phyloP scores from a whole-genome alignment of 1,140 invertebrate species.

The Paralvinella palmiformis region DNA sequence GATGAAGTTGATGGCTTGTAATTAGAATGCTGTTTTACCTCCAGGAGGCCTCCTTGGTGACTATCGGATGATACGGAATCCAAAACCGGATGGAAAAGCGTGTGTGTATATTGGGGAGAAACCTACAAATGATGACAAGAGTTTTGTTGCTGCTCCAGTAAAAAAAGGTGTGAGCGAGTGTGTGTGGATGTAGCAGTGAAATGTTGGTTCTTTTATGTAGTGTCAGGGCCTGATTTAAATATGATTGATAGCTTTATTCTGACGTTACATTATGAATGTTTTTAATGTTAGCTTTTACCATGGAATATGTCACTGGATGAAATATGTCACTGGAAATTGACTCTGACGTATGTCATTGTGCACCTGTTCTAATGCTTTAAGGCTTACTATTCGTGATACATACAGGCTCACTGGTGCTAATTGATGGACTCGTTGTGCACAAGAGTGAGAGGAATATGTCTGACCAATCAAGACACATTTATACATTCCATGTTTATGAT shows the following conservation, averaged over 20 bases:
- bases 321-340: neutral
- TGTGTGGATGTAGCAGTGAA: neutral
- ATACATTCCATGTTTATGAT: constrained; percentile 90
- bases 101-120: constrained; percentile 53
- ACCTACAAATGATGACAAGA: constrained; percentile 62
- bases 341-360: neutral
- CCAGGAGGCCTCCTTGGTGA: constrained; percentile 34
- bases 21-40: neutral
- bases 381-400: neutral
- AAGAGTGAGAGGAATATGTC: constrained; percentile 83
- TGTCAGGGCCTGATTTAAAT: neutral
- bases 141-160: constrained; percentile 72
- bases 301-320: neutral
- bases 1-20: neutral
- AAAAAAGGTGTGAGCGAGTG: constrained; percentile 62
- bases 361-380: neutral
- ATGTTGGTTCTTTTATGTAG: neutral
- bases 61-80: constrained; percentile 65
- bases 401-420: constrained; percentile 75
- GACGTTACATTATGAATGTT: neutral
- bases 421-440: constrained; percentile 90
- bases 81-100: constrained; percentile 57
- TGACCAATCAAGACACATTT: constrained; percentile 76
- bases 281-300: neutral
- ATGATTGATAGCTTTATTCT: neutral